These are phyloP conservation scores for Candidula unifasciata DNA, from an alignment of 2,888 invertebrate species.

Conservation along the genomic window DNA sequence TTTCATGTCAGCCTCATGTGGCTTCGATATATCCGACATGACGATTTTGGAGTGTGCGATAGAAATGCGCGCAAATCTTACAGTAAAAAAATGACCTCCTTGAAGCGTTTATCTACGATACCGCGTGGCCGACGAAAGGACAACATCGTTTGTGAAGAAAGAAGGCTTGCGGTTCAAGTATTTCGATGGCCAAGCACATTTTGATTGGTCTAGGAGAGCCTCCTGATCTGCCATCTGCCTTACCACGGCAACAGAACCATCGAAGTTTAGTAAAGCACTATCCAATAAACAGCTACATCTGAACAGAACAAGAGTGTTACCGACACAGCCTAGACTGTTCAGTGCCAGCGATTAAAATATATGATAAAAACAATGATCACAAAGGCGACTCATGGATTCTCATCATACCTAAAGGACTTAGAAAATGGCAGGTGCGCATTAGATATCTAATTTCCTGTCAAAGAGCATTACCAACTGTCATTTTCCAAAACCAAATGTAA, in stretches of 20 bases:
- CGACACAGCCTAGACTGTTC: background rate
- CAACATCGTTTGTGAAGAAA: background rate
- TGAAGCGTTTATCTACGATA: background rate
- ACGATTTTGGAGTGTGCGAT: background rate
- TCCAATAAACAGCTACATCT: background rate
- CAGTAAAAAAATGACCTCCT: background rate
- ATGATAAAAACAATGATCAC: background rate
- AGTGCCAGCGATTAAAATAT: background rate
- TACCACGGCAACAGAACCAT: background rate
- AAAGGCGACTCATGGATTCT: constrained; percentile 34
- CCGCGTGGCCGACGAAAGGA: constrained; percentile 1
- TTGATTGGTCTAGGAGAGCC: constrained; percentile 1
- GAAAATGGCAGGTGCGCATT: too few species aligned
- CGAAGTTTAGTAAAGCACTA: background rate
- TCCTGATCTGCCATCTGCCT: too few species aligned
- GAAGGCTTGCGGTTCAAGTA: background rate
- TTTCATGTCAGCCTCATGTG: constrained; percentile 8
- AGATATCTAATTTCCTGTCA: too few species aligned
- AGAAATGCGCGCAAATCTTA: background rate
- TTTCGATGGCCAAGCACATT: background rate
- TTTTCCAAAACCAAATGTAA: too few species aligned
- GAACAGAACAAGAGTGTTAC: background rate
- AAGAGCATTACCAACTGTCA: too few species aligned
- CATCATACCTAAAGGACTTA: background rate
- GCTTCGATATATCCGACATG: constrained; percentile 11